phyloP scores from a whole-genome alignment of 1,140 invertebrate genomes.

The Anadara kagoshimensis region DNA sequence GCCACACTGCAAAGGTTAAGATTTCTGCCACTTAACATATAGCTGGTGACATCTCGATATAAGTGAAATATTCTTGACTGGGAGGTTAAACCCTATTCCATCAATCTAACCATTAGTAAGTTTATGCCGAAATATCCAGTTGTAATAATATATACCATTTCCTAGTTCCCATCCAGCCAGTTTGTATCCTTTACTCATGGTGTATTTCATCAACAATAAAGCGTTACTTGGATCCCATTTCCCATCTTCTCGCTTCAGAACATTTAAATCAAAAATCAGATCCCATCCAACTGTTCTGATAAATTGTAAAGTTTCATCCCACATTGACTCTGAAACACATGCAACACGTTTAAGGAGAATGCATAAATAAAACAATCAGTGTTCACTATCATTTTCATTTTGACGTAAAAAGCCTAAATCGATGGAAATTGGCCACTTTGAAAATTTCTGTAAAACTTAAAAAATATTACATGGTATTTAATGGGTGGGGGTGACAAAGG shows the following conservation, averaged over 20 bases:
- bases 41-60: too few relatives aligned
- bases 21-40: too few relatives aligned
- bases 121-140: background rate
- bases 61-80: too few relatives aligned
- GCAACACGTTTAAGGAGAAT: background rate
- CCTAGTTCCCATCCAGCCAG: constrained; percentile 83
- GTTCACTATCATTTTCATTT: too few relatives aligned
- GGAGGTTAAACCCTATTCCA: too few relatives aligned
- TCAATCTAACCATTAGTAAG: too few relatives aligned
- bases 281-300: constrained; percentile 75
- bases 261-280: constrained; percentile 83
- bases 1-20: too few relatives aligned
- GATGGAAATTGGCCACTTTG: background rate
- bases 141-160: constrained; percentile 77
- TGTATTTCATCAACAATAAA: constrained; percentile 79
- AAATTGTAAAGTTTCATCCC: constrained; percentile 79
- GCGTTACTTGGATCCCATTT: constrained; percentile 82
- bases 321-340: constrained; percentile 68
- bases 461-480: background rate
- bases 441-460: background rate
- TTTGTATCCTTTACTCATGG: constrained; percentile 72
- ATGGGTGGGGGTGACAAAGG: background rate
- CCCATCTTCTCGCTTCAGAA: constrained; percentile 77
- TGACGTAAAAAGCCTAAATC: background rate
- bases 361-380: background rate